Conservation (phyloP, 2,113 vertebrate genomes). For the Heloderma charlesbogerti region DNA sequence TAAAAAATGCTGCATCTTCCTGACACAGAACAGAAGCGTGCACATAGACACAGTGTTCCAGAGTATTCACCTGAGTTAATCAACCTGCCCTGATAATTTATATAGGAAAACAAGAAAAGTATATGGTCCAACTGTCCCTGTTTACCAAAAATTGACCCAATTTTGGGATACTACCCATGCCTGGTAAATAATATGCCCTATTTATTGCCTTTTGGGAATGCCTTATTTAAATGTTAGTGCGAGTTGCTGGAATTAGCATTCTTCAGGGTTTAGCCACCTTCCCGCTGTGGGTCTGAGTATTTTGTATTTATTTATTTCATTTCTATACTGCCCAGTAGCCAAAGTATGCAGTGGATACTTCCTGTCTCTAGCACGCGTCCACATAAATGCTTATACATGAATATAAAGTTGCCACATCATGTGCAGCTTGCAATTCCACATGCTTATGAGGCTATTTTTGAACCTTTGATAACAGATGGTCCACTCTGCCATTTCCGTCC, state of each 20-base stretch:
- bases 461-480: background rate
- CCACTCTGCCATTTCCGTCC: too few species aligned
- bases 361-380: background rate
- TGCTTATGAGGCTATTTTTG: background rate
- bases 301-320: too few species aligned
- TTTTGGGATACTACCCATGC: too few species aligned
- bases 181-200: background rate
- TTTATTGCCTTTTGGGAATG: background rate
- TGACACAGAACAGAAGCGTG: background rate
- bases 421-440: background rate
- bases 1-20: background rate
- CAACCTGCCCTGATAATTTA: background rate
- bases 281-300: background rate
- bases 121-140: background rate
- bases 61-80: conserved; percentile 6
- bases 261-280: background rate
- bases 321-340: too few species aligned
- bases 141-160: background rate
- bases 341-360: background rate
- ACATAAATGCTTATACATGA: background rate
- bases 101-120: background rate
- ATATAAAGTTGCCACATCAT: background rate
- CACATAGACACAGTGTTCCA: background rate
- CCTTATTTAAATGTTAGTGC: background rate
- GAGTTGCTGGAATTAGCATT: background rate